Percentiles rank a stretch among this genome's conserved stretches.
phyloP scores from a whole-genome alignment of 2,888 invertebrate genomes.

The Blera fallax region DNA sequence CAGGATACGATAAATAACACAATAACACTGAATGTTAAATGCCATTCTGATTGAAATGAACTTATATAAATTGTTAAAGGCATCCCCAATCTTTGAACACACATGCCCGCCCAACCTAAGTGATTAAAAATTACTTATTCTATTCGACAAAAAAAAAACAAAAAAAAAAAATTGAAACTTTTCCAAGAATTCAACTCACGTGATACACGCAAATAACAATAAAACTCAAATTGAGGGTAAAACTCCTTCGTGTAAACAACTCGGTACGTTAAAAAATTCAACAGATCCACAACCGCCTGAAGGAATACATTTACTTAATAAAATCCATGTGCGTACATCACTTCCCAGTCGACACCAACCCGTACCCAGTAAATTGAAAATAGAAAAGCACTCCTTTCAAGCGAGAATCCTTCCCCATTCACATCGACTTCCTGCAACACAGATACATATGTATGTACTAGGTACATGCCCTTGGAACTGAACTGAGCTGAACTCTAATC shows the following conservation, averaged over 20 bases:
- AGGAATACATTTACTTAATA: constrained; percentile 57
- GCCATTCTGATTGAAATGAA: too few species aligned
- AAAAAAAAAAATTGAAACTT: neutral
- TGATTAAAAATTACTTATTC: constrained; percentile 41
- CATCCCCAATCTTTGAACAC: neutral
- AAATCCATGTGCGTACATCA: constrained; percentile 38
- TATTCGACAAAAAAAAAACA: neutral
- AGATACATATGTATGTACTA: neutral
- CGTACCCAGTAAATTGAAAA: constrained; percentile 18
- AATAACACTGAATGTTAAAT: too few species aligned
- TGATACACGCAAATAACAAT: constrained; percentile 26
- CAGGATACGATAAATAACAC: too few species aligned
- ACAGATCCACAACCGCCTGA: constrained; percentile 40
- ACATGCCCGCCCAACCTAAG: neutral
- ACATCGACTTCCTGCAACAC: neutral
- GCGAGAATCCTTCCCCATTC: neutral
- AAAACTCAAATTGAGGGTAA: constrained; percentile 42
- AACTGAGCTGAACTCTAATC: constrained; percentile 13
- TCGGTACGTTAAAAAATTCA: constrained; percentile 44
- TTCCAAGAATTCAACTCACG: constrained; percentile 1
- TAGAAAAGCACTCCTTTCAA: constrained; percentile 1
- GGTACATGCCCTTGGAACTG: constrained; percentile 6
- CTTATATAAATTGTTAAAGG: neutral
- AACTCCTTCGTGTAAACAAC: constrained; percentile 28
- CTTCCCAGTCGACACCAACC: neutral